A percentile compares a stretch with the other conserved stretches of the same genome.
phyloP scores from a whole-genome alignment of 2,797 vertebrate genomes.

The Lates japonicus region DNA sequence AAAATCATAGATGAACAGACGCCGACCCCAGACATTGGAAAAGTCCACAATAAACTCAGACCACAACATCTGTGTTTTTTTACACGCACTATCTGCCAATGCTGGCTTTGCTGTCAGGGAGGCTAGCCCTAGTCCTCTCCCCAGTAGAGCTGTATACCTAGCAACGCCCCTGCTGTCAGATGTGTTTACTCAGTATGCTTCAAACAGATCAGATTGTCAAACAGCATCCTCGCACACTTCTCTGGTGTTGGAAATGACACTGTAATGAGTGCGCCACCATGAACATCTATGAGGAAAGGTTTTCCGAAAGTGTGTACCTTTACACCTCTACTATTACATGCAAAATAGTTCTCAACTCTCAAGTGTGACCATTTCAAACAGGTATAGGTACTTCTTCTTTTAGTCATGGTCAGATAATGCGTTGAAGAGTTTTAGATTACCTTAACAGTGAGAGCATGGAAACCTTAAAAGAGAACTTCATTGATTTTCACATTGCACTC shows the following conservation, averaged over 20 bases:
- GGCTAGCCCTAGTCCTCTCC: no score
- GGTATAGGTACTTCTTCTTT: not conserved
- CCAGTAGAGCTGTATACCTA: no score
- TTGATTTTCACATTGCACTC: not conserved
- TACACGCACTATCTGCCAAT: no score
- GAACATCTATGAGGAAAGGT: not conserved
- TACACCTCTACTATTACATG: not conserved
- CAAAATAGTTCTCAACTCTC: not conserved
- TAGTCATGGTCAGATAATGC: no score
- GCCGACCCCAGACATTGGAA: no score
- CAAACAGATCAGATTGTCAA: slow-evolving; percentile 7
- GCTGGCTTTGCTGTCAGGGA: no score
- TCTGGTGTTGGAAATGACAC: not conserved
- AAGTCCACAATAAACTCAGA: no score
- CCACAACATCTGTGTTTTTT: no score
- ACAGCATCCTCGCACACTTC: not conserved
- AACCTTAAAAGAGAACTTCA: not conserved
- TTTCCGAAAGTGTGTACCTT: not conserved
- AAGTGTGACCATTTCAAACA: not conserved
- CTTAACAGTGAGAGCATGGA: not conserved
- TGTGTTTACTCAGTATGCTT: not conserved
- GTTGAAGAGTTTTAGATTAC: not conserved
- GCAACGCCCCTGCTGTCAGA: not conserved
- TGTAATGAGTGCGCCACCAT: not conserved
- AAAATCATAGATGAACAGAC: no score